Base-by-base conservation (phyloP, 2,888 invertebrate species). In the Lochmaea capreae region DNA sequence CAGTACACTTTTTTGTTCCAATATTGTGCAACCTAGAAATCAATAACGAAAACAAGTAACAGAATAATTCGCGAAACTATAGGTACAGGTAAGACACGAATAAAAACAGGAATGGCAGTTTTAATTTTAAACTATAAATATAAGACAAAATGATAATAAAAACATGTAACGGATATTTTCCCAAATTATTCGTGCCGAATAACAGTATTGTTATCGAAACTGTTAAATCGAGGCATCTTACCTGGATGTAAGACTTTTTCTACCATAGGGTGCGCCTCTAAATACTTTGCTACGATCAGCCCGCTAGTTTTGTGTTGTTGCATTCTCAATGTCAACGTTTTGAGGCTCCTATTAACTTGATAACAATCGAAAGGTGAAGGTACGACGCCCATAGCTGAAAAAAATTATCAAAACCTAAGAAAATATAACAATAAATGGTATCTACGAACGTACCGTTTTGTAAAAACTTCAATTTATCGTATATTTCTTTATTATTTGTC, bases 311-410 rank as follows among this genome's bases (percentile, higher is more conserved):
- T 93, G 86, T 98, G 97, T 79, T 94, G 92, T 78, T 94, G 91
- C 98, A 99, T 98, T 70, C 99, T 90, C 39, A 99, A 82, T 6
- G 95, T 93, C 39, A 99, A 89, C 0, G 99, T 99, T 88, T 98
- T 99, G 74, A 99, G 88, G 83, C 98, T 96, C 77, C 97, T 91
- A 84, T 95, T 97, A 0, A 98, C 97, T 84, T 97, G 90, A 85
- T 93, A 96, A 86, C 99, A 98, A 86, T 99, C 99, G 85, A 98
- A 97, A 0, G 99, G 97, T 0, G 98, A 96, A 2, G 99, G 98
- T 14, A 99, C 93, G 58, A 95, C 92, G 67, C 99, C 99, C 89
- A 95, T 91, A 5, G 97, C 96, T 88, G 73, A 85, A 89, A 82
- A 81, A 71, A 75, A 73, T 72, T 26, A 62, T n/a, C 3, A 65